A percentile compares a stretch with the other conserved stretches of the same genome.
These are phyloP conservation scores for Apteryx owenii DNA, from an alignment of 2,113 vertebrate species.

Conservation along the genomic window DNA sequence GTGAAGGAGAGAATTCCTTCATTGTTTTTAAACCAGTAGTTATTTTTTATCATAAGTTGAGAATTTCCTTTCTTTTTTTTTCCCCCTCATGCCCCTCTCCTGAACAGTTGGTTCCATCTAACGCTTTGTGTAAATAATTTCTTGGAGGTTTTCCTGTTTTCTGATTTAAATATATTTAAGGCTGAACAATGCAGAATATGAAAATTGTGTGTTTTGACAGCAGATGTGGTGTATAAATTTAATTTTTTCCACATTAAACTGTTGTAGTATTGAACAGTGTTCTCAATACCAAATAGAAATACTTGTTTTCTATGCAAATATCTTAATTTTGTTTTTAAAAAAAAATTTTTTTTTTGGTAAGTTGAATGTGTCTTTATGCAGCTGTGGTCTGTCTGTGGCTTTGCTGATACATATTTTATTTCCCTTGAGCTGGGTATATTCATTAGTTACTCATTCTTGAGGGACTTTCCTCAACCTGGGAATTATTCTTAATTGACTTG, in stretches of 20 bases:
- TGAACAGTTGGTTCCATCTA: background rate
- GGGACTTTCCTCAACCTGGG: background rate
- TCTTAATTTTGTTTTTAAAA: background rate
- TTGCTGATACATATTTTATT: background rate
- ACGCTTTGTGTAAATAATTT: background rate
- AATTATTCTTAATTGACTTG: background rate
- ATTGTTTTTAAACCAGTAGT: background rate
- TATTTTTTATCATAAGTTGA: background rate
- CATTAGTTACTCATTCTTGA: background rate
- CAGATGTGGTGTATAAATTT: background rate
- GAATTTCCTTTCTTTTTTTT: background rate
- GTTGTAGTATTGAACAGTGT: background rate
- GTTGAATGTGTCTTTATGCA: background rate
- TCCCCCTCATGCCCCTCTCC: accelerated
- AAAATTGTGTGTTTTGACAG: background rate
- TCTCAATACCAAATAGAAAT: background rate
- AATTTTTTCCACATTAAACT: background rate
- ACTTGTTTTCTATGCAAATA: background rate
- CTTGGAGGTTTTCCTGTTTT: background rate
- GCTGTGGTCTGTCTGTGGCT: background rate
- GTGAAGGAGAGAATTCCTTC: background rate
- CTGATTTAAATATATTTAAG: background rate
- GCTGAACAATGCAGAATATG: background rate
- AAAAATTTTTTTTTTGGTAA: background rate
- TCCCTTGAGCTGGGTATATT: background rate